phyloP scores from a whole-genome alignment of 2,113 vertebrate genomes.

The Trematocara stigmaticum region DNA sequence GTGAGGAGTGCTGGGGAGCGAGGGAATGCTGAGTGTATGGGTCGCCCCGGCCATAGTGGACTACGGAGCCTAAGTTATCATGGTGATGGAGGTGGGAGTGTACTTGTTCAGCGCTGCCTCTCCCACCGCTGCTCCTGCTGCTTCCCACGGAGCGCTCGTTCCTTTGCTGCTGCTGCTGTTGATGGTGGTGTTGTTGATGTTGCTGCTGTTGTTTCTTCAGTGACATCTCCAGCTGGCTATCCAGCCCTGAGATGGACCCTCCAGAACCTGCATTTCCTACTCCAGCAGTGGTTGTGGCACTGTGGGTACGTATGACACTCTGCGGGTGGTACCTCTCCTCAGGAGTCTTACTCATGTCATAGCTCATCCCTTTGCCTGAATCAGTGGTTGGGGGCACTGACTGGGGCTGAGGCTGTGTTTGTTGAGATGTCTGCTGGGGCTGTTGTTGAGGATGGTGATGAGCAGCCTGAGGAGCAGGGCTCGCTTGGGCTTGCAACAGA shows the following conservation, averaged over 20 bases:
- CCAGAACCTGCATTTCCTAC: conserved; percentile 62
- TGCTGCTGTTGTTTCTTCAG: conserved; percentile 80
- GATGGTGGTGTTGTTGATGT: conserved; percentile 66
- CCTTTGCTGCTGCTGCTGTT: conserved; percentile 65
- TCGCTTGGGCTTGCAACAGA: conserved; percentile 81
- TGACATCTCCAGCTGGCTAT: conserved; percentile 85
- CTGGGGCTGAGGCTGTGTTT: conserved; percentile 69
- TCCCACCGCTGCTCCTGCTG: conserved; percentile 77
- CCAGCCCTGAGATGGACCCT: conserved; percentile 71
- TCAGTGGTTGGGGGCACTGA: conserved; percentile 67
- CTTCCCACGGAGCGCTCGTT: conserved; percentile 76
- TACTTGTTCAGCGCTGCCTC: conserved; percentile 70
- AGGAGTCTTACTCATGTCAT: conserved; percentile 74
- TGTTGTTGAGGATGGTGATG: conserved; percentile 72
- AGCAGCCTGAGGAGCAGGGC: conserved; percentile 68
- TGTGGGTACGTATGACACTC: conserved; percentile 89
- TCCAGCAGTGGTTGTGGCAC: conserved; percentile 74
- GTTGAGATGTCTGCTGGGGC: conserved; percentile 60
- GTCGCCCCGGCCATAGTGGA: conserved; percentile 83
- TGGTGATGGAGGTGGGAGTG: conserved; percentile 74
- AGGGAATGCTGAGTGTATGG: conserved; percentile 74
- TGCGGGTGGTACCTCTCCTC: conserved; percentile 88
- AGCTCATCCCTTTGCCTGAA: conserved; percentile 74
- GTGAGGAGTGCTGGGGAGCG: conserved; percentile 64
- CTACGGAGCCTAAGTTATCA: conserved; percentile 84